A percentile compares a stretch with the other conserved stretches of the same genome.
Conservation (phyloP, 2,888 invertebrate genomes). For the Drosophila bunnanda region DNA sequence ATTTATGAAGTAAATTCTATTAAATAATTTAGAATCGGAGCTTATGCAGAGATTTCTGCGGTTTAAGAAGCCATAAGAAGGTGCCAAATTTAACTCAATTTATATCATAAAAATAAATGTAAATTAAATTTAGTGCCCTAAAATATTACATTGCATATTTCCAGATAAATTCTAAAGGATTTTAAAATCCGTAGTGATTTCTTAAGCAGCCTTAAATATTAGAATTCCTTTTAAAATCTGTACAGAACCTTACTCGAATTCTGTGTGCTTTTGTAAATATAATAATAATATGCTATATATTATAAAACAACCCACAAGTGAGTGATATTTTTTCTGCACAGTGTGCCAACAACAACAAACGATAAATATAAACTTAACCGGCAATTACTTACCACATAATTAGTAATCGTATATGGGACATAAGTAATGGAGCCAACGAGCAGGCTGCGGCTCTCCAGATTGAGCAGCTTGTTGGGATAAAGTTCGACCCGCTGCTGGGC, state of each 20-base stretch:
- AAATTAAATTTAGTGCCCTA: no score
- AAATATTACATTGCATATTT: background rate
- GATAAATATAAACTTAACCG: conserved; percentile 82
- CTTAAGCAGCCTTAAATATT: background rate
- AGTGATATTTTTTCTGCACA: background rate
- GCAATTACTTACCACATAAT: conserved; percentile 83
- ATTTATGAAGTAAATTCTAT: background rate
- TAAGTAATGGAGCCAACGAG: conserved; percentile 83
- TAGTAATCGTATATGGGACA: conserved; percentile 83
- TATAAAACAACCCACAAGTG: background rate
- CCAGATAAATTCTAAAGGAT: no score
- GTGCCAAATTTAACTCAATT: no score
- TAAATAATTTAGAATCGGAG: no score
- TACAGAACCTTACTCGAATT: background rate
- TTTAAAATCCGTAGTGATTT: background rate
- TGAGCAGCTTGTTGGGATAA: conserved; percentile 83
- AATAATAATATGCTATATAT: no score
- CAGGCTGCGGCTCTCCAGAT: conserved; percentile 80
- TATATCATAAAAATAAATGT: no score
- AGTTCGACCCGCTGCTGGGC: conserved; percentile 74
- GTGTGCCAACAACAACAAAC: conserved; percentile 53
- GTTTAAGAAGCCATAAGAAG: no score
- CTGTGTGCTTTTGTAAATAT: no score
- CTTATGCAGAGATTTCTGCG: no score
- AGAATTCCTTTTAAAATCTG: background rate